A percentile compares a stretch with the other conserved stretches of the same genome.
phyloP scores from a whole-genome alignment of 2,113 vertebrate species.

The Notothenia coriiceps region DNA sequence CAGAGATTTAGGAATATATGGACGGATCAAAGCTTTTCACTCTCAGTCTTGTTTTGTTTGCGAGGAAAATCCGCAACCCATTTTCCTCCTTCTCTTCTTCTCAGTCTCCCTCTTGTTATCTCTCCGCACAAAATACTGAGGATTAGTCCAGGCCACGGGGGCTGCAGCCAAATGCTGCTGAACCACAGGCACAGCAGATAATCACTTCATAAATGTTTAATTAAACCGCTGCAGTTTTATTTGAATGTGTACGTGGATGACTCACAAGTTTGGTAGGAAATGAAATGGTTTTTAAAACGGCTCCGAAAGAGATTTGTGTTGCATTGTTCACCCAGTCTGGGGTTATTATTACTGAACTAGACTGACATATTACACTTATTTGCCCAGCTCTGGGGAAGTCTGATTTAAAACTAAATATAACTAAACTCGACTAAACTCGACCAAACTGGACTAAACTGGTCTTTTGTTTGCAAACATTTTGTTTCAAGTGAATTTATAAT shows the following conservation, averaged over 20 bases:
- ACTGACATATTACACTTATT: slow-evolving; percentile 8
- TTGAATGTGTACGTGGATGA: neutral
- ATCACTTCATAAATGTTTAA: slow-evolving; percentile 58
- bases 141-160: slow-evolving; percentile 58
- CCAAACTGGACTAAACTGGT: neutral
- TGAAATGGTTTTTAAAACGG: neutral
- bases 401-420: neutral
- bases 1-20: slow-evolving; percentile 9
- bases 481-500: slow-evolving; percentile 14
- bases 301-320: neutral
- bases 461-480: slow-evolving; percentile 11
- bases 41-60: slow-evolving; percentile 58
- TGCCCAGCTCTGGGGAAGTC: neutral
- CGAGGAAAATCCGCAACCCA: slow-evolving; percentile 36
- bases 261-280: slow-evolving; percentile 16
- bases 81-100: slow-evolving; percentile 36
- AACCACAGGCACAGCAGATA: slow-evolving; percentile 51
- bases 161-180: slow-evolving; percentile 48
- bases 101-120: slow-evolving; percentile 60
- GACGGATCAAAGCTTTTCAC: slow-evolving; percentile 45
- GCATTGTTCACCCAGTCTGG: neutral
- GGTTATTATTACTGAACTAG: neutral
- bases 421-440: neutral
- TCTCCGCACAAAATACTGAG: slow-evolving; percentile 59
- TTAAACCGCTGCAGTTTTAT: slow-evolving; percentile 34